A percentile compares a stretch with the other conserved stretches of the same genome.
phyloP scores from a whole-genome alignment of 2,888 invertebrate species.

The Ennomos quercinarius region DNA sequence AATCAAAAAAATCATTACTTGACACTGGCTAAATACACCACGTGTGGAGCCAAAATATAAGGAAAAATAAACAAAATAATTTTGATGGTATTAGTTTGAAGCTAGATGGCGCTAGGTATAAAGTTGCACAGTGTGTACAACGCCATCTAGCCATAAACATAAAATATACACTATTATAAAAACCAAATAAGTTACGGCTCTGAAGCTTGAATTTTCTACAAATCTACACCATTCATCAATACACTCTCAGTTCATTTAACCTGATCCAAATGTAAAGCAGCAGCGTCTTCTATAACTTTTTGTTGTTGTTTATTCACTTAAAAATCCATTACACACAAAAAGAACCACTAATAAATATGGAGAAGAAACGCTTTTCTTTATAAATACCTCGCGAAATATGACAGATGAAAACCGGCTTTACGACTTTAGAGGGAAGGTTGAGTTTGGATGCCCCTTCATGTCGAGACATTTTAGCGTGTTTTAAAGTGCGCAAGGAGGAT shows the following conservation, averaged over 20 bases:
- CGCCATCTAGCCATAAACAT: too few relatives aligned
- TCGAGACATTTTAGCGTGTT: conserved; percentile 68
- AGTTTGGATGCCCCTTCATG: conserved; percentile 29
- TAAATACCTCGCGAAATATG: conserved; percentile 47
- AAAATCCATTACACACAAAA: conserved; percentile 82
- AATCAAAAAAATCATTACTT: too few relatives aligned
- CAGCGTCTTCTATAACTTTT: conserved; percentile 46
- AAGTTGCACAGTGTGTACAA: too few relatives aligned
- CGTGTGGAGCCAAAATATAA: too few relatives aligned
- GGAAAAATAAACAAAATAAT: too few relatives aligned
- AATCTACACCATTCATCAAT: conserved; percentile 1
- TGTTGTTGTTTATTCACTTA: conserved; percentile 79
- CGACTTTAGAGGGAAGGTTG: conserved; percentile 7
- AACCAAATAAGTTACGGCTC: too few relatives aligned
- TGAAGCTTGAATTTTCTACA: too few relatives aligned
- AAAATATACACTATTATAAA: too few relatives aligned
- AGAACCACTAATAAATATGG: conserved; percentile 80
- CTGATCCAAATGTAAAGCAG: conserved; percentile 45
- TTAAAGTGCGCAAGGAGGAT: conserved; percentile 69
- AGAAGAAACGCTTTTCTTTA: conserved; percentile 62
- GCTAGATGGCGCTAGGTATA: too few relatives aligned
- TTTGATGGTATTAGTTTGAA: too few relatives aligned
- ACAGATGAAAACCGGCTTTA: conserved; percentile 41
- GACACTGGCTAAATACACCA: too few relatives aligned
- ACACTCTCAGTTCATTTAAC: conserved; percentile 39